These are phyloP conservation scores for Lucifuga dentata DNA, from an alignment of 2,113 vertebrate species.

Conservation along the genomic window DNA sequence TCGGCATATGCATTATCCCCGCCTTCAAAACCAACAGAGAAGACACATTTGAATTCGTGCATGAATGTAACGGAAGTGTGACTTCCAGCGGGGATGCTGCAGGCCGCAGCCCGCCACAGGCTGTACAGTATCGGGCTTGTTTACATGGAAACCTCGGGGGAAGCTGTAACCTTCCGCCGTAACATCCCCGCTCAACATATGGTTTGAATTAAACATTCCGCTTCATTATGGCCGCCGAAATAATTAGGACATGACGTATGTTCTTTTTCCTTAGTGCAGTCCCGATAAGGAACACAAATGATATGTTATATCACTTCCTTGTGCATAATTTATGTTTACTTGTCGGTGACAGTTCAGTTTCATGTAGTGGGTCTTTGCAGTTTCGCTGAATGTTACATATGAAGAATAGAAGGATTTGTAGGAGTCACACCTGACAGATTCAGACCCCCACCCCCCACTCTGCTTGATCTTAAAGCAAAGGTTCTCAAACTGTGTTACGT, in stretches of 20 bases:
- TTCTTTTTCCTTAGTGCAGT: not conserved
- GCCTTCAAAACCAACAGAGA: not conserved
- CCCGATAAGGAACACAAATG: too few species aligned
- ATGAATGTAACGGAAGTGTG: not conserved
- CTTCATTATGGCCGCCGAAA: not conserved
- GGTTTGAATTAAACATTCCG: not conserved
- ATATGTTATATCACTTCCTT: too few species aligned
- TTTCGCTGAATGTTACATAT: too few species aligned
- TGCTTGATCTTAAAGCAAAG: too few species aligned
- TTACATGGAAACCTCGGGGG: conserved; percentile 24
- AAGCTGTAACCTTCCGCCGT: not conserved
- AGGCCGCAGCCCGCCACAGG: conserved; percentile 29
- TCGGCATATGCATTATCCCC: not conserved
- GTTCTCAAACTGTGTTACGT: too few species aligned
- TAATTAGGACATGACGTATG: not conserved
- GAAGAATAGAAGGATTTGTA: too few species aligned
- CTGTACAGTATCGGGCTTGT: conserved; percentile 4
- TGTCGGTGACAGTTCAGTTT: not conserved
- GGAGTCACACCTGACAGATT: too few species aligned
- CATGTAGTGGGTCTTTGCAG: too few species aligned
- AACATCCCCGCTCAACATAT: not conserved
- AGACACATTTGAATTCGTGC: conserved; percentile 3
- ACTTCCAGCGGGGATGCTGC: not conserved
- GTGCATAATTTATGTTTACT: not conserved
- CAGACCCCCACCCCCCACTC: too few species aligned